Evolutionary conservation across 1,140 invertebrate genomes (phyloP), one percentile per base, ranked within the genome.

Genomic region (Bombus vancouverensis): DNA sequence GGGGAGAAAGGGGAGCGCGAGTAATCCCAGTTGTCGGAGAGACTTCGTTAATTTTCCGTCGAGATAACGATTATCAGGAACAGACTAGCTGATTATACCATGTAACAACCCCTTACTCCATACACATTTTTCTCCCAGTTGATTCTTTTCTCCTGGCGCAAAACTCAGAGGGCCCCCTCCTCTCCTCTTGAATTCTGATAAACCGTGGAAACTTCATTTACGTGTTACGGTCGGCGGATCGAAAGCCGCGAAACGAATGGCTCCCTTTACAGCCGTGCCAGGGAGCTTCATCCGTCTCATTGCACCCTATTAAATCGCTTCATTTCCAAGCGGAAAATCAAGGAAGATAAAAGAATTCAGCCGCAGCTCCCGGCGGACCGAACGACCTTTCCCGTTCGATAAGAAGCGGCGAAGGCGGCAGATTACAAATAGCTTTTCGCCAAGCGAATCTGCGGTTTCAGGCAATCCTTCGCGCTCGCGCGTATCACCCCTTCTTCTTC

Each of bases 301-400:
- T 79, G 83, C 83, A 84, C 83, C 66, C 75, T 84, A 84, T 84
- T 84, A 84, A 84, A 84, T 84, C 83, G 83, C 75, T 79, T 84
- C 83, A 84, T 84, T 78, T 84, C 83, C 83, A 84, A 84, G 75
- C 75, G 76, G 83, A 84, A 84, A 84, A 84, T 84, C 83, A 79
- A 84, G 75, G 76, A 34, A 79, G 75, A 84, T 71, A 79, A 84
- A 84, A 84, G 83, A 84, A 84, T 84, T 79, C 53, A 79, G n/a
- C 83, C 76, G 39, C 75, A 84, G 76, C 83, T 62, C 75, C 83
- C 66, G 4, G 1, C 32, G 83, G 75, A 34, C 68, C 66, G 83
- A 84, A 77, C 83, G 83, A 84, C 53, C 83, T 37, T 71, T 47
- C 66, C 53, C 22, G 53, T 44, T 84, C 83, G 75, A 84, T 79